Percentiles rank a stretch among this genome's conserved stretches.
phyloP scores from a whole-genome alignment of 1,140 invertebrate species.

The Pemphigus obesinymphae region DNA sequence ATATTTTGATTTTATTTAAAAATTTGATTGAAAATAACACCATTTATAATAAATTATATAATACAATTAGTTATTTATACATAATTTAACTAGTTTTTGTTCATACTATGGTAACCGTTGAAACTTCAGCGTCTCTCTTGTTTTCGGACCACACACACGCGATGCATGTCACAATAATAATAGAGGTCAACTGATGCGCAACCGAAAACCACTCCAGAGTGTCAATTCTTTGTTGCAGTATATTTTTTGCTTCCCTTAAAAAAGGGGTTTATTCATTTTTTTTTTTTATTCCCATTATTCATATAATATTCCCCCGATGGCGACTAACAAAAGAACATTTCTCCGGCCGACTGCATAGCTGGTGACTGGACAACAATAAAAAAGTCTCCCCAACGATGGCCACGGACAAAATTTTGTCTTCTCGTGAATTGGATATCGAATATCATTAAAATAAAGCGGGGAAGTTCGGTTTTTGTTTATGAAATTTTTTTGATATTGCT shows the following conservation, averaged over 20 bases:
- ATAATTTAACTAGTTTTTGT: not conserved
- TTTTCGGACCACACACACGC: conserved; percentile 24
- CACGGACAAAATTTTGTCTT: not conserved
- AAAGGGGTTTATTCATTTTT: conserved; percentile 20
- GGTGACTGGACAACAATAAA: conserved; percentile 9
- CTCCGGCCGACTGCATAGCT: not conserved
- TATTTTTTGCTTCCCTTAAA: conserved; percentile 14
- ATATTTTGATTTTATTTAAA: not conserved
- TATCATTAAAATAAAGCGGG: not conserved
- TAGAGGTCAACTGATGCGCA: conserved; percentile 37
- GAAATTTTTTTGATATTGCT: not conserved
- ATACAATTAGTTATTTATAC: not conserved
- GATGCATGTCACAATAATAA: conserved; percentile 27
- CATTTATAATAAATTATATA: not conserved
- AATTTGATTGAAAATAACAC: no score
- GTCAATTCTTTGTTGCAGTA: conserved; percentile 14
- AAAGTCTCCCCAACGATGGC: not conserved
- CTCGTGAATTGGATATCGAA: not conserved
- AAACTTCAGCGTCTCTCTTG: not conserved
- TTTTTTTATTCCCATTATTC: conserved; percentile 6
- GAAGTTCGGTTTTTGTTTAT: not conserved
- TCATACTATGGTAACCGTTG: not conserved
- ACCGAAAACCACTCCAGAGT: conserved; percentile 30
- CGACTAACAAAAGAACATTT: not conserved
- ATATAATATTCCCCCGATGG: conserved; percentile 9